Evolutionary conservation across 2,888 invertebrate species (phyloP).

Genomic region (Dioctria linearis): DNA sequence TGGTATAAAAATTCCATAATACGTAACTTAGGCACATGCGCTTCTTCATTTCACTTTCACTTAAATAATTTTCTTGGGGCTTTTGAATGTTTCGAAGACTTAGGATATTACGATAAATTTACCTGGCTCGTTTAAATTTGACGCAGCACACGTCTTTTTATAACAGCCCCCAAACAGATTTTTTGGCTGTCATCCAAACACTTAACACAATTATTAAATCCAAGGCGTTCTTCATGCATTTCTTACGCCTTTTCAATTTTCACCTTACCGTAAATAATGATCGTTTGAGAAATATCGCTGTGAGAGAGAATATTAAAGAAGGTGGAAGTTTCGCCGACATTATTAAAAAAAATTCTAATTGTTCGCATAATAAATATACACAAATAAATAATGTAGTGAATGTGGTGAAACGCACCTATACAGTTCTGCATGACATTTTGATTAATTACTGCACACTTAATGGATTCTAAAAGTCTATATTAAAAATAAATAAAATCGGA

Average conservation of each 20-base stretch:
- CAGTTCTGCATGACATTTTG: constrained; percentile 6
- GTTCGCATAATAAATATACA: background rate
- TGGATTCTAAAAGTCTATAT: background rate
- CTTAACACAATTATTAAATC: constrained; percentile 39
- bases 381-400: background rate
- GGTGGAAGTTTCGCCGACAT: constrained; percentile 19
- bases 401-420: no score
- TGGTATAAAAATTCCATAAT: no score
- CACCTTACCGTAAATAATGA: constrained; percentile 46
- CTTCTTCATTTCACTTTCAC: no score
- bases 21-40: no score
- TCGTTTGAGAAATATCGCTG: background rate
- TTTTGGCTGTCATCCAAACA: constrained; percentile 30
- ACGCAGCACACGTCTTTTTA: constrained; percentile 22
- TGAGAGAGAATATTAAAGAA: background rate
- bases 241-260: constrained; percentile 43
- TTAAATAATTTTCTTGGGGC: no score
- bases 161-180: constrained; percentile 19
- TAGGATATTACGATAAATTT: no score
- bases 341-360: constrained; percentile 2
- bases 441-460: constrained; percentile 40
- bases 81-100: no score
- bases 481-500: background rate
- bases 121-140: no score
- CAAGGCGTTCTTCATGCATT: constrained; percentile 9